Conservation (phyloP, 2,797 vertebrate genomes). For the Mastacembelus armatus region DNA sequence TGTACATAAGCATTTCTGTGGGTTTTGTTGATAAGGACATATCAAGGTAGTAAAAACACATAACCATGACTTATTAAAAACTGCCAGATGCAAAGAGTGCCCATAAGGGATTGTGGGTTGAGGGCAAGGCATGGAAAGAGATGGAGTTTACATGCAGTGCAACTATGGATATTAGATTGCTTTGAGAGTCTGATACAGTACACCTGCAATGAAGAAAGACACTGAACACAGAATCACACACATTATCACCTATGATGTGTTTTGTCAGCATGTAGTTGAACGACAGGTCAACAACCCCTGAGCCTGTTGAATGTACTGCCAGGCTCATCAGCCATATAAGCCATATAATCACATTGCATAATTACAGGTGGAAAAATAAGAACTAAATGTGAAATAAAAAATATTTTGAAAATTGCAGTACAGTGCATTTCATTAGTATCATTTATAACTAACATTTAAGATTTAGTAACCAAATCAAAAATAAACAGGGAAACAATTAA, state of each 20-base stretch:
- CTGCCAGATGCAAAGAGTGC: too few species aligned
- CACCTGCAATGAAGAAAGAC: slow-evolving; percentile 46
- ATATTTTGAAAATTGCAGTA: background rate
- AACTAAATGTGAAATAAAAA: background rate
- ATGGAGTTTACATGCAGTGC: slow-evolving; percentile 26
- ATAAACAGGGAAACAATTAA: slow-evolving; percentile 38
- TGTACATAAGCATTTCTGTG: slow-evolving; percentile 21
- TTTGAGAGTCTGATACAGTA: slow-evolving; percentile 35
- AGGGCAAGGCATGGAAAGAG: too few species aligned
- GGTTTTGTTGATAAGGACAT: slow-evolving; percentile 36
- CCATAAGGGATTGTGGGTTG: too few species aligned
- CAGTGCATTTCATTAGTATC: background rate
- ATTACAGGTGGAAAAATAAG: background rate
- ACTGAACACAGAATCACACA: slow-evolving; percentile 22
- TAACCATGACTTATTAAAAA: slow-evolving; percentile 34
- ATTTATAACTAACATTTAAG: slow-evolving; percentile 3
- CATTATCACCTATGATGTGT: slow-evolving; percentile 34
- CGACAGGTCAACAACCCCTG: slow-evolving; percentile 51
- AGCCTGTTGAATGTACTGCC: slow-evolving; percentile 7
- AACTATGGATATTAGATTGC: slow-evolving; percentile 24
- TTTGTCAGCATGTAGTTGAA: slow-evolving; percentile 22
- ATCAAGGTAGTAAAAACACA: slow-evolving; percentile 38
- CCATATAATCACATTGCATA: background rate
- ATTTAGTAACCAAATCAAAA: slow-evolving; percentile 11
- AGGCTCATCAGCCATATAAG: too few species aligned